Conservation (phyloP, 2,113 vertebrate genomes). For the Symphodus melops region DNA sequence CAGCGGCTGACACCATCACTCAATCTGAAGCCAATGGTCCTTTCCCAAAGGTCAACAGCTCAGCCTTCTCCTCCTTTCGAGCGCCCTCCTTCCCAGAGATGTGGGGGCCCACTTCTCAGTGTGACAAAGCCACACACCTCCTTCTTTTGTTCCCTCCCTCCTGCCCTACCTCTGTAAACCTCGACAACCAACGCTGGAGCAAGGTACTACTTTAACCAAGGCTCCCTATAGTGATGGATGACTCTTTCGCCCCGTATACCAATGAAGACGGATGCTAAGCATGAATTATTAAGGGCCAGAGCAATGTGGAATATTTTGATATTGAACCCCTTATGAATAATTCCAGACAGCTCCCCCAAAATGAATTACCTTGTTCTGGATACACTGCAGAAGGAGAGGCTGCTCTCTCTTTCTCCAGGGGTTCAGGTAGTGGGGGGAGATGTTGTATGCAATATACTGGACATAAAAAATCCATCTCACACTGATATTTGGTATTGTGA, state of each 20-base stretch:
- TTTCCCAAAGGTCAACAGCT: slow-evolving; percentile 76
- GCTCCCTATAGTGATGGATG: slow-evolving; percentile 68
- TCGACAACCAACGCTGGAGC: slow-evolving; percentile 36
- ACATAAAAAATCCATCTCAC: slow-evolving; percentile 54
- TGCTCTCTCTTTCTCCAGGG: slow-evolving; percentile 53
- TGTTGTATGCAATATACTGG: slow-evolving; percentile 44
- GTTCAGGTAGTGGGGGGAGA: slow-evolving; percentile 39
- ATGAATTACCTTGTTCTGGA: slow-evolving; percentile 69
- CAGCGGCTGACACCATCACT: slow-evolving; percentile 77
- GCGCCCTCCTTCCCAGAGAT: slow-evolving; percentile 51
- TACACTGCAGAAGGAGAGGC: slow-evolving; percentile 41
- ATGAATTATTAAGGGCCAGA: slow-evolving; percentile 77
- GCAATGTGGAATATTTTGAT: slow-evolving; percentile 76
- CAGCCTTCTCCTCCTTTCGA: slow-evolving; percentile 40
- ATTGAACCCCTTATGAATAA: slow-evolving; percentile 79
- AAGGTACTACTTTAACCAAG: slow-evolving; percentile 41
- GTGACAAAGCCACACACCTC: slow-evolving; percentile 61
- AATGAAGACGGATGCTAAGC: slow-evolving; percentile 69
- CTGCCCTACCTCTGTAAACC: slow-evolving; percentile 54
- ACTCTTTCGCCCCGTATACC: slow-evolving; percentile 61
- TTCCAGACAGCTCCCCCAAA: slow-evolving; percentile 71
- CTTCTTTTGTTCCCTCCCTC: slow-evolving; percentile 64
- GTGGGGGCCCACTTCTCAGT: slow-evolving; percentile 44
- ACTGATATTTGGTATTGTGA: slow-evolving; percentile 51
- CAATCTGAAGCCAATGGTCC: slow-evolving; percentile 72